These are phyloP conservation scores for Formica aserva DNA, from an alignment of 2,888 invertebrate genomes.

Conservation along the genomic window DNA sequence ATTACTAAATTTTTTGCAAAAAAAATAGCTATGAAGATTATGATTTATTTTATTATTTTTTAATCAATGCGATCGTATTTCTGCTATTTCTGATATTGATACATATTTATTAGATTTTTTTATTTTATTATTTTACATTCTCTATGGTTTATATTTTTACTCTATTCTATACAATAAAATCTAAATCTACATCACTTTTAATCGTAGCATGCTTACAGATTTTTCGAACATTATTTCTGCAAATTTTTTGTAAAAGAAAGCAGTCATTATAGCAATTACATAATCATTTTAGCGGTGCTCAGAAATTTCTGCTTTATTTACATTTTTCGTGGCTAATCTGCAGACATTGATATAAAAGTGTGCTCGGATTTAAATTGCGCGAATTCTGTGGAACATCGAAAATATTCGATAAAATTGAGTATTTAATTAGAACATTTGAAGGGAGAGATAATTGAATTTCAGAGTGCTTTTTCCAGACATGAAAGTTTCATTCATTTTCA, in stretches of 20 bases:
- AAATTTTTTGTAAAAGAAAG: not conserved
- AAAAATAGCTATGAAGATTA: not conserved
- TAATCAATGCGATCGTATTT: not conserved
- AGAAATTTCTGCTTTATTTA: conserved; percentile 27
- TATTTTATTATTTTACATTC: not conserved
- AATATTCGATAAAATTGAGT: conserved; percentile 77
- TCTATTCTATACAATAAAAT: not conserved
- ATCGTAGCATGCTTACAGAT: not conserved
- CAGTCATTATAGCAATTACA: not conserved
- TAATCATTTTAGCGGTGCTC: not conserved
- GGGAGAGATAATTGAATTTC: conserved; percentile 78
- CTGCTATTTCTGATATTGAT: not conserved
- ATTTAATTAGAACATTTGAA: conserved; percentile 80
- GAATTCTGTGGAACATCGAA: conserved; percentile 59
- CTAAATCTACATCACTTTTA: not conserved
- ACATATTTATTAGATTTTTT: not conserved
- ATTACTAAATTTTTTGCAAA: not conserved
- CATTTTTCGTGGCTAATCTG: conserved; percentile 1
- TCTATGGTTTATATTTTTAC: not conserved
- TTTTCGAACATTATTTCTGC: not conserved
- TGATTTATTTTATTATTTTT: not conserved
- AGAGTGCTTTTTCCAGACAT: conserved; percentile 70
- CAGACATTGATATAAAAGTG: conserved; percentile 56
- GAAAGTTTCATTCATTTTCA: conserved; percentile 62
- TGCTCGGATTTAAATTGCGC: conserved; percentile 66